Conservation (phyloP, 2,888 invertebrate species). For the Xanthia togata region DNA sequence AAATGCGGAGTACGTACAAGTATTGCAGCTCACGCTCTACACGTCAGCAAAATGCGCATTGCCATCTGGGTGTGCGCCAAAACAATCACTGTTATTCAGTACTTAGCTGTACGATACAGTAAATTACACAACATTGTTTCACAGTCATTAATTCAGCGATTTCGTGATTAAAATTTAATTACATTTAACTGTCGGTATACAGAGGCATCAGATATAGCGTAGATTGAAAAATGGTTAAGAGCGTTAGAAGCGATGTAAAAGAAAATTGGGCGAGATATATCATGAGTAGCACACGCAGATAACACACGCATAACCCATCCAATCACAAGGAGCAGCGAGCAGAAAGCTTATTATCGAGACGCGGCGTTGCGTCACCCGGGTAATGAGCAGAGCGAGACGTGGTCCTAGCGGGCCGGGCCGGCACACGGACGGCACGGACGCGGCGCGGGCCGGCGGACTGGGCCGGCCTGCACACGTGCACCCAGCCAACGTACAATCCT, state of each 20-base stretch:
- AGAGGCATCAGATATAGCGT: constrained; percentile 68
- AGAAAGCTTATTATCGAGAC: constrained; percentile 87
- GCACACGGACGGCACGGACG: constrained; percentile 56
- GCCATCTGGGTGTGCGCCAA: constrained; percentile 88
- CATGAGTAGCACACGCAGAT: constrained; percentile 83
- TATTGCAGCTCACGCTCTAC: constrained; percentile 72
- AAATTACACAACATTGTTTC: constrained; percentile 74
- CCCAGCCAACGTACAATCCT: constrained; percentile 76
- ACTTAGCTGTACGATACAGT: constrained; percentile 79
- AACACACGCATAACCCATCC: constrained; percentile 89
- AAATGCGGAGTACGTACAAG: constrained; percentile 58
- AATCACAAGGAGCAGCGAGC: constrained; percentile 87
- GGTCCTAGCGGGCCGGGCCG: constrained; percentile 59
- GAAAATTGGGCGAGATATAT: constrained; percentile 86
- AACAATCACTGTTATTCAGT: constrained; percentile 89
- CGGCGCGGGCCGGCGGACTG: constrained; percentile 38
- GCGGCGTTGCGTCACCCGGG: constrained; percentile 81
- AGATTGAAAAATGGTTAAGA: constrained; percentile 75
- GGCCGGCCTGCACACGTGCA: constrained; percentile 76
- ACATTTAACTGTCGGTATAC: constrained; percentile 63
- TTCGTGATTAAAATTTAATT: constrained; percentile 71
- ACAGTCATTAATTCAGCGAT: constrained; percentile 70
- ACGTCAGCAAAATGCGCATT: constrained; percentile 84
- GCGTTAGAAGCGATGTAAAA: constrained; percentile 80
- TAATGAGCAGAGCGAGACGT: constrained; percentile 79